phyloP scores from a whole-genome alignment of 2,113 vertebrate genomes.

The Myotis yumanensis region DNA sequence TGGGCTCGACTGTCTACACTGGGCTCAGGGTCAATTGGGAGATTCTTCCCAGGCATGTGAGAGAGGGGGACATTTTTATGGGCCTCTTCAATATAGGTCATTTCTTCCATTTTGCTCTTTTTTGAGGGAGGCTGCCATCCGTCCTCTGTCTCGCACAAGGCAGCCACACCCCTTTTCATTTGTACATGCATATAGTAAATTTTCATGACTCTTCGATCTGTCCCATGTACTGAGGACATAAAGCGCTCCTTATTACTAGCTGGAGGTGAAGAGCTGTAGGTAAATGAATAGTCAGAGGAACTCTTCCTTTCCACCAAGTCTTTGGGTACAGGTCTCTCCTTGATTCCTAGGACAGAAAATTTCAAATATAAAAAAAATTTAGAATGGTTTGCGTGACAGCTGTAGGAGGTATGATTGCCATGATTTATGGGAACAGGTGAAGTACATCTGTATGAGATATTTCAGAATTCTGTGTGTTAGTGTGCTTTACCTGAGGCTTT shows the following conservation, averaged over 20 bases:
- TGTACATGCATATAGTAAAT: not conserved
- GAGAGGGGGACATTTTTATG: not conserved
- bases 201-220: not conserved
- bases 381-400: not conserved
- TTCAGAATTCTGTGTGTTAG: not conserved
- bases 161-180: not conserved
- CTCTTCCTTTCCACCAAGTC: accelerated
- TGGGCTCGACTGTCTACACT: too few species aligned
- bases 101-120: not conserved
- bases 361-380: not conserved
- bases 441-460: too few species aligned
- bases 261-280: not conserved
- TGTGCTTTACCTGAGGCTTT: not conserved
- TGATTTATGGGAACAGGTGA: not conserved
- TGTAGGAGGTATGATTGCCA: not conserved
- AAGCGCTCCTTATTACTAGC: accelerated
- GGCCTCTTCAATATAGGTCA: not conserved
- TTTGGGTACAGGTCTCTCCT: not conserved
- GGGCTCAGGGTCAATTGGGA: not conserved
- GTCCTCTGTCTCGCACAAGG: not conserved
- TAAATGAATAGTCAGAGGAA: accelerated
- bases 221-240: too few species aligned
- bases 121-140: not conserved
- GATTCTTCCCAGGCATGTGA: not conserved
- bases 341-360: not conserved